These are phyloP conservation scores for Sapajus apella DNA, from an alignment of 2,113 vertebrate genomes.

Conservation along the genomic window DNA sequence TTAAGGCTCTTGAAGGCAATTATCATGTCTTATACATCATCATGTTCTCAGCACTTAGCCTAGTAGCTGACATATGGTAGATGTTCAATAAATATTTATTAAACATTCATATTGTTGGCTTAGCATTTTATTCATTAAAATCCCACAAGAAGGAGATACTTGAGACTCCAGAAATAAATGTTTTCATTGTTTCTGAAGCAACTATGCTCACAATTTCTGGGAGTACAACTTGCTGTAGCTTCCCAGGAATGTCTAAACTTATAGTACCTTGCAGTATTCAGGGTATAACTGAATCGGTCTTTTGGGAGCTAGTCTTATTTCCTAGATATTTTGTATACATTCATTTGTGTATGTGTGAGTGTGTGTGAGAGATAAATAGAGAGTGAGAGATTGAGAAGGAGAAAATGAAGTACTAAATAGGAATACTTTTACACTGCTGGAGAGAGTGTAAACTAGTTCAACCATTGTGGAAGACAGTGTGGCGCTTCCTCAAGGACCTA, in stretches of 20 bases:
- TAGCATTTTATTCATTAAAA: background rate
- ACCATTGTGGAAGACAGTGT: too few relatives aligned
- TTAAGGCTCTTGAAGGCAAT: background rate
- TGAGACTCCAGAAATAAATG: background rate
- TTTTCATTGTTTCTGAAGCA: background rate
- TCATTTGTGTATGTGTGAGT: background rate
- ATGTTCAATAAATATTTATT: background rate
- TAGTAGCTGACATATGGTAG: background rate
- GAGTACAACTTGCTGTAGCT: background rate
- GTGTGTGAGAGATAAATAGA: background rate
- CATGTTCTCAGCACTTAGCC: background rate
- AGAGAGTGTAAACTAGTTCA: too few relatives aligned
- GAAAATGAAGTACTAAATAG: background rate
- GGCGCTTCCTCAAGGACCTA: too few relatives aligned
- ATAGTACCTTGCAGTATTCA: background rate
- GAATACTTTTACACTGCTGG: too few relatives aligned
- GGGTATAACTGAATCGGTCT: background rate
- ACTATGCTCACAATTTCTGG: background rate
- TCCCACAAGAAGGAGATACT: background rate
- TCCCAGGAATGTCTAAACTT: background rate
- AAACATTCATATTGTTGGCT: background rate
- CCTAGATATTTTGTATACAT: background rate
- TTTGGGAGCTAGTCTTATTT: background rate
- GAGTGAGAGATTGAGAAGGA: too few relatives aligned
- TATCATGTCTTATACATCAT: background rate